Evolutionary conservation across 2,113 vertebrate genomes (phyloP), one percentile per base, ranked within the genome.

Genomic region (Caloenas nicobarica): DNA sequence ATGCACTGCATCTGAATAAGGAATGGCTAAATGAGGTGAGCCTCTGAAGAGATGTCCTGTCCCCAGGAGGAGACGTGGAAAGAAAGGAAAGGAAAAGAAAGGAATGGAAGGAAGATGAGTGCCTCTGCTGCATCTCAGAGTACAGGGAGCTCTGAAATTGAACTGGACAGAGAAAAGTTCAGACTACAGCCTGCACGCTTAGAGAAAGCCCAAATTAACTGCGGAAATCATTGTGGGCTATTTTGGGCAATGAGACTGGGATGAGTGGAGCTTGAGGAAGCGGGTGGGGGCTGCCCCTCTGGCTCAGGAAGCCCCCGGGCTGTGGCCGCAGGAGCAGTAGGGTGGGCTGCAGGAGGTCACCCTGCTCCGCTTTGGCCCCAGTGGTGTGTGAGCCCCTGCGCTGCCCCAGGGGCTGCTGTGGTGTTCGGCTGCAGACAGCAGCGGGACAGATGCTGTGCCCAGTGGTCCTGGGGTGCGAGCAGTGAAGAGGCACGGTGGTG

Each of bases 141-240:
- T 42, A 44, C 53, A n/a, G 25, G 28, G 80, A 78, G 23, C 10
- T 54, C 72, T 83, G 68, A 56, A 58, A 34, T 15, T 10, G 65
- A 70, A 25, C 31, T 73, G 64, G 36, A 56, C n/a, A n/a, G 64
- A 81, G 44, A 17, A 2, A 48, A 70, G 17, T 31, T 92, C 62
- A 94, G 65, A 24, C 26, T 50, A 36, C 51, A 88, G 79, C 44
- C 76, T 80, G 54, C 44, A 50, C 12, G 12, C 74, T 85, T 29
- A 28, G 53, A 91, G 88, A 28, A 54, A 23, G 80, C 46, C 64
- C 65, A 60, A 36, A 88, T 83, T 83, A 86, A 78, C 77, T 68
- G 72, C 4, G 3, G 80, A 95, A 92, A 74, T 83, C n/a, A 48
- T 23, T 91, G 86, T 64, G 51, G 86, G 83, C 78, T 97, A 93